Base-by-base conservation (phyloP, 1,140 invertebrate species). In the Zaprionus ghesquierei region DNA sequence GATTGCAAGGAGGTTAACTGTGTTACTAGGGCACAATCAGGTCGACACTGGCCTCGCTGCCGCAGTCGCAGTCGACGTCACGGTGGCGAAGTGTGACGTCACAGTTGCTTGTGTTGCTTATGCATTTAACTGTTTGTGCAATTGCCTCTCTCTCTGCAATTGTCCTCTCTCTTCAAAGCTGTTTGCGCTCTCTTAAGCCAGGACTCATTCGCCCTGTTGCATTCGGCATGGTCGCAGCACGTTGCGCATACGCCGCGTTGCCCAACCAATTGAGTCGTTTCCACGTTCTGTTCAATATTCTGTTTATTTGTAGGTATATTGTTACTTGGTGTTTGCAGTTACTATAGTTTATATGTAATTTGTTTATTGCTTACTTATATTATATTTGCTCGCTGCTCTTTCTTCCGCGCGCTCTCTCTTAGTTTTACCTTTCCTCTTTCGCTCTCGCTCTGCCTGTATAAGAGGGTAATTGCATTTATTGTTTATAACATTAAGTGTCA, bases 281-380 rank as follows among this genome's bases (percentile, higher is more conserved):
- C n/a, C n/a, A n/a, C n/a, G n/a, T n/a, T n/a, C n/a, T n/a, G n/a
- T n/a, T n/a, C n/a, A 65, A 72, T 86, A 81, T 73, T 77, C 73
- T 71, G 9, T 29, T 41, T 73, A 76, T 82, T 79, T 82, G 89
- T 79, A 79, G 38, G 65, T 74, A 69, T 74, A 60, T 64, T 74
- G 63, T 69, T 65, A 50, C 46, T 78, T 65, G 74, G 60, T 74
- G 18, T 81, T 59, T 72, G 56, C 56, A 29, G 64, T 87, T 64
- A 76, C 66, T 79, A 79, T 56, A 79, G 59, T 75, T 79, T 61
- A 68, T 84, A 41, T 41, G 35, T 41, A 84, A 84, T 53, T 44
- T 51, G 54, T 78, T 79, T 85, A 84, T 84, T 84, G 80, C 80
- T 84, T 85, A 66, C 76, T 69, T 44, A 35, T 85, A 60, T 55